Base-by-base conservation (phyloP, 2,113 vertebrate species). In the Mormoops blainvillei region DNA sequence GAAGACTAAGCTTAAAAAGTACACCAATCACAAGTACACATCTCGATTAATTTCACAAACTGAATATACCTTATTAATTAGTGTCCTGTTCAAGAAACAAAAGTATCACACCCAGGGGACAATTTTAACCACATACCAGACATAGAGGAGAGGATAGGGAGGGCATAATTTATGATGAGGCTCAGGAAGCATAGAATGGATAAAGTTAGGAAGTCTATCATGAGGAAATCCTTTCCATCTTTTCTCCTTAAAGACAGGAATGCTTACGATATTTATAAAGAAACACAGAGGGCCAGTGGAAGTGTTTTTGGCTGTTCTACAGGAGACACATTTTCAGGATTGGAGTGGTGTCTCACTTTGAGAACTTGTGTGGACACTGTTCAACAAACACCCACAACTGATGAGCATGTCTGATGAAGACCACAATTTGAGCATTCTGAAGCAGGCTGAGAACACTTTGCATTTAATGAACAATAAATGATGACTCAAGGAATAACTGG, bases 1-100 rank as follows among this genome's bases (percentile, higher is more conserved):
- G 78, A 73, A 54, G 19, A 93, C 70, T 73, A 88, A 65, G 16
- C 50, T 94, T 61, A 45, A 86, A 91, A 91, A 52, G 5, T 28
- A 4, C 22, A 65, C 38, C 28, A 24, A 33, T 45, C 61, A 85
- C 52, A 74, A 50, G 4, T 56, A 67, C 22, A 77, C 33, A 68
- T 7, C 41, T 52, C 65, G 54, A 48, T 52, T 31, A 76, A 36
- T 80, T n/a, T 80, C 36, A 48, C 16, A 76, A 52, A 41, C 36
- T 50, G 10, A 41, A 33, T 68, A 31, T 3, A 77, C 12, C 26
- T 68, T 87, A 81, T 4, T 61, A 54, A 81, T 63, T 58, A 33
- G 65, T 22, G 9, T 31, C 33, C 12, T 76, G 24, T 5, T 92
- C 41, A 36, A 71, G 74, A 96, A 61, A 31, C 26, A 78, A 87